These are phyloP conservation scores for Gymnobelideus leadbeateri DNA, from an alignment of 2,113 vertebrate species.

Conservation along the genomic window DNA sequence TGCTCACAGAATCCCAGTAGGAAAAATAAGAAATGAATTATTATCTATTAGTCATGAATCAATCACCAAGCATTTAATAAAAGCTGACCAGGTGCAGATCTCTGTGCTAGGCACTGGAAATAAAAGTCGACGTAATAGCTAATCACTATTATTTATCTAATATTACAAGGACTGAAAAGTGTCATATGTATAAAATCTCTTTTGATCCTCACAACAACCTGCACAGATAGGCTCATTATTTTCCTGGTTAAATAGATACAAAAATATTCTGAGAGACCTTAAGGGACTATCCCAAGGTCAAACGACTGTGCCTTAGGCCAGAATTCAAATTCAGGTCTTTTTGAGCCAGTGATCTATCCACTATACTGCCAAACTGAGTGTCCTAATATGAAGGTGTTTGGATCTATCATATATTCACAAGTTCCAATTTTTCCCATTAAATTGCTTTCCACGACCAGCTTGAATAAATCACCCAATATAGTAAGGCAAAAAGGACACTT, in stretches of 20 bases:
- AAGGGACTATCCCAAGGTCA: neutral
- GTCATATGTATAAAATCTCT: neutral
- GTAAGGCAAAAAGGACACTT: conserved; percentile 2
- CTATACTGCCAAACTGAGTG: neutral
- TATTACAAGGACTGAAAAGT: neutral
- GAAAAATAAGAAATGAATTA: neutral
- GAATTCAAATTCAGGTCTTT: neutral
- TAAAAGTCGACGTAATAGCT: neutral
- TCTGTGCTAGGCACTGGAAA: neutral
- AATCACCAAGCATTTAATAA: neutral
- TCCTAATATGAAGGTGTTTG: neutral
- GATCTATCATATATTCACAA: neutral
- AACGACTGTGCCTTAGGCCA: neutral
- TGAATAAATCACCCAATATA: neutral
- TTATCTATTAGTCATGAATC: neutral
- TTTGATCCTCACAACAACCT: neutral
- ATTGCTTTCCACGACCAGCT: neutral
- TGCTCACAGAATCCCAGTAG: neutral
- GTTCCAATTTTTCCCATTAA: neutral
- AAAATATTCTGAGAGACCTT: neutral
- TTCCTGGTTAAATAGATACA: neutral
- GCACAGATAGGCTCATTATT: neutral
- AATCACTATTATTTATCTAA: neutral
- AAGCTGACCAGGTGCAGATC: neutral
- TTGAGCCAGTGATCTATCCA: neutral